Evolutionary conservation across 1,140 invertebrate species (phyloP), one percentile per base, ranked within the genome.

Genomic region (Drosophila sproati): DNA sequence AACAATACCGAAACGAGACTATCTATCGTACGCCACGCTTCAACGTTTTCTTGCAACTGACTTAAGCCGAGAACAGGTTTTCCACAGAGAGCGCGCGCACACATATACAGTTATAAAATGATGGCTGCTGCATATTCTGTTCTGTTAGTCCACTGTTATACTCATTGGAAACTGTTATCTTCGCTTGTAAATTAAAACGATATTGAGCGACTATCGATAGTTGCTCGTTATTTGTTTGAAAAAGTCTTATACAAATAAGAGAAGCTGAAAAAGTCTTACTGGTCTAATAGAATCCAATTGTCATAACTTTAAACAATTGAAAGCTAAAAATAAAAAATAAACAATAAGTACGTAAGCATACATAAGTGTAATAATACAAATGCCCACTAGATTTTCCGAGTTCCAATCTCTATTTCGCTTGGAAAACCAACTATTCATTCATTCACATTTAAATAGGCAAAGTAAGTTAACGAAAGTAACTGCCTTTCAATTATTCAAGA

Each of bases 51-150:
- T 59, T 78, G 52, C 59, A 72, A 78, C 77, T 43, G 39, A 43
- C 39, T 43, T 82, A 59, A 82, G 57, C 48, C 72, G 50, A 70
- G 54, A 81, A 81, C 79, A 82, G 79, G 79, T 79, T 79, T 71
- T 62, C 20, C 29, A 20, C 20, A 62, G 60, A 50, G 60, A 62
- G 60, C n/a, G 43, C 34, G 51, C 37, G 43, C 34, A 39, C 37
- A 6, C 39, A 43, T 48, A 60, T 50, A 48, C 43, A 48, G 31
- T 28, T 47, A 35, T 8, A 28, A 28, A 47, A 47, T 3, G 0
- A 48, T 35, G 20, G 45, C 31, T 35, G 43, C 39, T 5, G 3
- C 4, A 6, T n/a, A 12, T 12, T 5, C 39, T 57, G 55, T 57
- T 48, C 39, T 57, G 55, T 57, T 48, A 60, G 20, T 35, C 3